A percentile compares a stretch with the other conserved stretches of the same genome.
phyloP scores from a whole-genome alignment of 1,140 invertebrate genomes.

The Drosophila seguyi region DNA sequence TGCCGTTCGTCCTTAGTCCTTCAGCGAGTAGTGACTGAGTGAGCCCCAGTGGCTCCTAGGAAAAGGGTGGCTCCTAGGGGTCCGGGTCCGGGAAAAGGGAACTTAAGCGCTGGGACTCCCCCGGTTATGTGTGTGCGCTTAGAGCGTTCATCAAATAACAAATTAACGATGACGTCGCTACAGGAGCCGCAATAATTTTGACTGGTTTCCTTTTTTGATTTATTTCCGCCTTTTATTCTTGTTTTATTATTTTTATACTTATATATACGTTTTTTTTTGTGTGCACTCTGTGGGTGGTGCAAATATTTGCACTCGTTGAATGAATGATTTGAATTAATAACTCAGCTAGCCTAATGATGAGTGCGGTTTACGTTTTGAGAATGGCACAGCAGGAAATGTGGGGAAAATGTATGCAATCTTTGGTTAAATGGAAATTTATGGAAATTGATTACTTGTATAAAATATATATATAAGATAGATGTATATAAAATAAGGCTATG shows the following conservation, averaged over 20 bases:
- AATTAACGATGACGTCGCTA: conserved; percentile 63
- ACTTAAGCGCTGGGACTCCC: conserved; percentile 20
- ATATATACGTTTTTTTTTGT: background rate
- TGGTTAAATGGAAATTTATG: background rate
- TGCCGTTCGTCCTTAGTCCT: conserved; percentile 21
- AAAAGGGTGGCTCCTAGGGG: conserved; percentile 1
- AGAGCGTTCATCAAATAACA: conserved; percentile 72
- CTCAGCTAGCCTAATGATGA: conserved; percentile 45
- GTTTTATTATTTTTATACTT: conserved; percentile 2
- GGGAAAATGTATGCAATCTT: background rate
- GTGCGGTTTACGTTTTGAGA: conserved; percentile 25
- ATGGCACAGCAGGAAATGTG: background rate
- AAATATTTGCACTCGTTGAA: conserved; percentile 56
- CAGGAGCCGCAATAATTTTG: conserved; percentile 55
- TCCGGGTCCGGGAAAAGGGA: background rate
- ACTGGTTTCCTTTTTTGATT: conserved; percentile 51
- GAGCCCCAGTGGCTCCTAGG: conserved; percentile 45
- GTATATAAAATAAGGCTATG: no score
- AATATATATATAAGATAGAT: background rate
- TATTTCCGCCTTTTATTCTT: conserved; percentile 17
- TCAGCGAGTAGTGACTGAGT: conserved; percentile 56
- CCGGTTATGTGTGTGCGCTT: conserved; percentile 54
- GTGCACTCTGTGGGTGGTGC: conserved; percentile 2
- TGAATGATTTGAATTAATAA: conserved; percentile 54
- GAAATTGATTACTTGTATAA: background rate